phyloP scores from a whole-genome alignment of 2,113 vertebrate species.

The Dicaeum eximium region DNA sequence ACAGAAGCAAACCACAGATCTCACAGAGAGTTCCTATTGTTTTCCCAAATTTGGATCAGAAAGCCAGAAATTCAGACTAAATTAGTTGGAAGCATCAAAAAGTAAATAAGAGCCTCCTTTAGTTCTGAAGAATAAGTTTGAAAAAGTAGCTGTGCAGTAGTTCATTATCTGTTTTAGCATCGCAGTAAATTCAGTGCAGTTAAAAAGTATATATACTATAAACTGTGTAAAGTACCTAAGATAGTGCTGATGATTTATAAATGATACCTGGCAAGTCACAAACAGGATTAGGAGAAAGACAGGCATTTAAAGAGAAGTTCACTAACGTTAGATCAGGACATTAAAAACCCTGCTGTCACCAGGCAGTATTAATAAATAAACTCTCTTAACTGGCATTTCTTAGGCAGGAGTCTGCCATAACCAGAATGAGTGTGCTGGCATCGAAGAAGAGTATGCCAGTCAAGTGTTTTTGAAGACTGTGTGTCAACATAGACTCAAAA shows the following conservation, averaged over 20 bases:
- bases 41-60: background rate
- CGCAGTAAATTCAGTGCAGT: background rate
- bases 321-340: background rate
- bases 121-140: background rate
- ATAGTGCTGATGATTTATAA: background rate
- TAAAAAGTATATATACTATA: background rate
- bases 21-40: background rate
- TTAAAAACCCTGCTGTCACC: background rate
- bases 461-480: background rate
- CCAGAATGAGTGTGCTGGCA: background rate
- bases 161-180: background rate
- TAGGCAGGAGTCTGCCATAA: background rate
- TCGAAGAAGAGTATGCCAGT: background rate
- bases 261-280: background rate
- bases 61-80: background rate
- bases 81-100: background rate
- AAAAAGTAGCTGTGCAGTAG: background rate
- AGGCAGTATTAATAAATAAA: background rate
- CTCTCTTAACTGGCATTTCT: background rate
- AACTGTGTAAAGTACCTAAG: background rate
- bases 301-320: background rate
- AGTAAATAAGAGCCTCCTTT: background rate
- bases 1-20: background rate
- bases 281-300: background rate
- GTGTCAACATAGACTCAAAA: background rate